Conservation (phyloP, 2,113 vertebrate species). For the Zapus hudsonius region DNA sequence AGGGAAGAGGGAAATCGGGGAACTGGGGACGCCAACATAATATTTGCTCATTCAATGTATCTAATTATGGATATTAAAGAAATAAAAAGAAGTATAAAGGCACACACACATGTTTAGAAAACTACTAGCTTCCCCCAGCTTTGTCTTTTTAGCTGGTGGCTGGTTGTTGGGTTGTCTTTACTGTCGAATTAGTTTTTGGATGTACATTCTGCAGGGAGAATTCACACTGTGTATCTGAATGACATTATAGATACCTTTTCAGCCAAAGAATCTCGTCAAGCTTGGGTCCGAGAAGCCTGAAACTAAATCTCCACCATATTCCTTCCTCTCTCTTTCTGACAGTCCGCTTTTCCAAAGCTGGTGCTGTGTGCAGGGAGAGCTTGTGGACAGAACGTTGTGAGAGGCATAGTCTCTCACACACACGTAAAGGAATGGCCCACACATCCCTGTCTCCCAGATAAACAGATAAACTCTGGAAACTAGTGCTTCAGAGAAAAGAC, state of each 20-base stretch:
- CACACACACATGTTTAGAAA: not conserved
- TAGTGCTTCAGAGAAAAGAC: not conserved
- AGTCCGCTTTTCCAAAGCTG: not conserved
- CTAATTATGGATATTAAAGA: too few relatives aligned
- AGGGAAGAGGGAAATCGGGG: too few relatives aligned
- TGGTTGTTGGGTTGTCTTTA: constrained; percentile 30
- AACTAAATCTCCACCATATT: not conserved
- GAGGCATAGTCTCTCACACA: not conserved
- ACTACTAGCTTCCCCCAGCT: not conserved
- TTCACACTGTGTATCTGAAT: constrained; percentile 25
- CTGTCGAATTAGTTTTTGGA: constrained; percentile 8
- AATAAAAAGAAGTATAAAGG: too few relatives aligned
- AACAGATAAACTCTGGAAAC: not conserved
- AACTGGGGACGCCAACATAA: too few relatives aligned
- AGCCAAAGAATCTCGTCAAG: constrained; percentile 55
- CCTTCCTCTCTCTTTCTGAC: not conserved
- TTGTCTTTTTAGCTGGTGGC: not conserved
- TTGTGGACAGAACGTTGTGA: not conserved
- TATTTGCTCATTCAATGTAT: too few relatives aligned
- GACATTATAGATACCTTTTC: not conserved
- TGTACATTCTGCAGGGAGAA: constrained; percentile 42
- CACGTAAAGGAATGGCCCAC: too few relatives aligned
- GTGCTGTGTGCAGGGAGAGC: not conserved
- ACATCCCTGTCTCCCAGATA: not conserved
- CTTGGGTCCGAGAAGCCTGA: not conserved